Evolutionary conservation across 2,113 vertebrate species (phyloP).

Genomic region (Platysteira castanea): DNA sequence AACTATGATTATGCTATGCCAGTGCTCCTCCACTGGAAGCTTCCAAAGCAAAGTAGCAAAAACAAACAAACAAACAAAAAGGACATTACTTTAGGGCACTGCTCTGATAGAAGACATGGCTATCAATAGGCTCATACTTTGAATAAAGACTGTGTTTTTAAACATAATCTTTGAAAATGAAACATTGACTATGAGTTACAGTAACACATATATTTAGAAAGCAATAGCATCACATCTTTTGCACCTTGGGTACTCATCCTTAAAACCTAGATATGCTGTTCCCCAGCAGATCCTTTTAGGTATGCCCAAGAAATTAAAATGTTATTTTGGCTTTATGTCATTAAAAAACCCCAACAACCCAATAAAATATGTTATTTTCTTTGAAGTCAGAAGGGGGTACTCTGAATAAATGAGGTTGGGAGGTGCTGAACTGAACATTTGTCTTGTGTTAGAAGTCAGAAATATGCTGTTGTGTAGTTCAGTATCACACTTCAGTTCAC

Average conservation of each 20-base stretch:
- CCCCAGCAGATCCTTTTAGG: neutral
- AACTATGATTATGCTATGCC: neutral
- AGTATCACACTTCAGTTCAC: neutral
- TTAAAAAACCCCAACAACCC: neutral
- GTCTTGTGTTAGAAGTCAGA: neutral
- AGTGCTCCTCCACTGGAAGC: neutral
- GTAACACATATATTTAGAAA: neutral
- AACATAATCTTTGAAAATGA: neutral
- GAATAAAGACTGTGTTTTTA: neutral
- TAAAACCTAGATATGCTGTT: neutral
- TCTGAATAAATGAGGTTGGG: neutral
- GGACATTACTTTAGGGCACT: neutral
- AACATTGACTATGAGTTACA: neutral
- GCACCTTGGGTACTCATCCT: neutral
- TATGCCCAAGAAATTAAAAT: neutral
- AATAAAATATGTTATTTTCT: neutral
- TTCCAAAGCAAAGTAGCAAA: neutral
- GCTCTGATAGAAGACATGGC: neutral
- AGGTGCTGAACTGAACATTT: neutral
- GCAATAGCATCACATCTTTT: neutral
- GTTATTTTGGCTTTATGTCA: neutral
- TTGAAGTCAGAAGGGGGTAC: neutral
- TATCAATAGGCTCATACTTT: neutral
- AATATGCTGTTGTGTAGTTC: neutral
- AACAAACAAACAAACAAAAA: neutral